Percentiles rank a stretch among this genome's conserved stretches.
Evolutionary conservation across 2,797 vertebrate genomes (phyloP).

Genomic region (Anabacerthia variegaticeps): DNA sequence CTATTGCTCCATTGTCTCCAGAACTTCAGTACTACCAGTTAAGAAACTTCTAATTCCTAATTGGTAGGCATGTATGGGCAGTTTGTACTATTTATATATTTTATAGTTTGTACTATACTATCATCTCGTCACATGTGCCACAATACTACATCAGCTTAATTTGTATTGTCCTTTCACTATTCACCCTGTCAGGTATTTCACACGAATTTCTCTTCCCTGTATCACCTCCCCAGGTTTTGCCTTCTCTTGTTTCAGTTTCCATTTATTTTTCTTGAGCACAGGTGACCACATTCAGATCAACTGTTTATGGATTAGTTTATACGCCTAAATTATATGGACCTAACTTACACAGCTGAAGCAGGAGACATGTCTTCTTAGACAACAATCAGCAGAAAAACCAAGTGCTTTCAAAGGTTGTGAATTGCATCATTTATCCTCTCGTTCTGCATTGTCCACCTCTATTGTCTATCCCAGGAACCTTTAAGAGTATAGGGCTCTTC

Average conservation of each 20-base stretch:
- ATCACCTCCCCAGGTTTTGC: not conserved
- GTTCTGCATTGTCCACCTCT: not conserved
- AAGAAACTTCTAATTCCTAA: not conserved
- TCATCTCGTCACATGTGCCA: not conserved
- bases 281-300: not conserved
- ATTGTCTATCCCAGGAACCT: not conserved
- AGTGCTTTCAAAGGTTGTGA: not conserved
- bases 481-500: not conserved
- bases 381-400: not conserved
- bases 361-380: not conserved
- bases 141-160: not conserved
- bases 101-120: too few relatives aligned
- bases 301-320: not conserved
- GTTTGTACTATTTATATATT: not conserved
- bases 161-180: not conserved
- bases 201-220: not conserved
- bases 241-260: not conserved
- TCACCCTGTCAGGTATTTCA: not conserved
- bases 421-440: not conserved
- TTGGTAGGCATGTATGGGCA: not conserved
- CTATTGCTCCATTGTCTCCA: not conserved
- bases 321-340: not conserved
- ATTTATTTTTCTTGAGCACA: not conserved
- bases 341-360: not conserved
- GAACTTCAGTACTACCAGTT: not conserved